Evolutionary conservation across 2,888 invertebrate genomes (phyloP), one percentile per base, ranked within the genome.

Genomic region (Hirtodrosophila histrioides): DNA sequence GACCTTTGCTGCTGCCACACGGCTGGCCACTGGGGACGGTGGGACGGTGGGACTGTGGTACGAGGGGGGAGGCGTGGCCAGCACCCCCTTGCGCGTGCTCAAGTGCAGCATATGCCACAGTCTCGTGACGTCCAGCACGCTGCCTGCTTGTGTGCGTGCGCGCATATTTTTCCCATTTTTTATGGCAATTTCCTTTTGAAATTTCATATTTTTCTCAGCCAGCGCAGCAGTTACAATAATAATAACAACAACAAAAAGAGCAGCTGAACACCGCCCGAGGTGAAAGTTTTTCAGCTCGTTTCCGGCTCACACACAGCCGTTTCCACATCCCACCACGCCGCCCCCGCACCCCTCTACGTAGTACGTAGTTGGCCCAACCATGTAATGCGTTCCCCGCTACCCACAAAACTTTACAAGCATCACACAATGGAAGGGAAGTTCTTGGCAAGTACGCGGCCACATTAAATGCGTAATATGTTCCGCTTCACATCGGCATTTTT

Each of bases 381-480:
- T 78, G 64, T 84, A 77, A 82, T 85, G 77, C 82, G 75, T 60
- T 85, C 51, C 62, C 58, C 55, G 74, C 61, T 69, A 69, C 65
- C 83, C 78, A 57, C 78, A 83, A 75, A 82, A 82, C 69, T 82
- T 82, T 82, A 78, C 86, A 83, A 77, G 72, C 85, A 67, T 66
- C 63, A 61, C 65, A 68, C 58, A 74, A 70, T 60, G 67, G 33
- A 48, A 45, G 69, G 60, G 46, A 77, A 80, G 78, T 76, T 78
- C 68, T 63, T 69, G 45, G 60, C 64, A 82, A 79, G 78, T 75
- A 83, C 83, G 86, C 83, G 83, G 73, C 73, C 70, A 73, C 83
- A 83, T 83, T 83, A 86, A 86, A 86, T 78, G 79, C 75, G 86
- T 84, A 86, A 86, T 84, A 86, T 75, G 86, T 86, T 86, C 77